Evolutionary conservation across 2,888 invertebrate species (phyloP), one percentile per base, ranked within the genome.

Genomic region (Agelastica alni): DNA sequence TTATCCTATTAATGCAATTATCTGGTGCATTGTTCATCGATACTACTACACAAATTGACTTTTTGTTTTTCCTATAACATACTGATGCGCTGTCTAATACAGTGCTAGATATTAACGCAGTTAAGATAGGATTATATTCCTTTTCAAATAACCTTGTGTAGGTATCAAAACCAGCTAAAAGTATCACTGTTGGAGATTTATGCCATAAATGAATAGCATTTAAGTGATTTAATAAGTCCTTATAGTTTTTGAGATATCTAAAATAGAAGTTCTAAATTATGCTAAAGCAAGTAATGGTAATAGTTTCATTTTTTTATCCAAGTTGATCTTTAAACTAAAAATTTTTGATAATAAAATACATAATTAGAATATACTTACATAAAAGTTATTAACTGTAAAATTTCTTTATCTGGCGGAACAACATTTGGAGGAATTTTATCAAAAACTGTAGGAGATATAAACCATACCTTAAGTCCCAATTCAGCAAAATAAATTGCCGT

Each of bases 361-460:
- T 9, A 34, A n/a, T 17, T 39, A 31, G 10, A 42, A 14, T 34
- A 31, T 36, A 68, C 71, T 68, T 67, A 76, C 76, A 76, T 59
- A 59, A 77, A 75, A 10, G 73, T 73, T 45, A 76, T 74, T 16
- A 71, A 61, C 47, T 69, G 66, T 17, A 76, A 60, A 36, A 71
- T 64, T 46, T 73, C 70, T 42, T 71, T 70, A 28, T 67, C 67
- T 1, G 73, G 73, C 2, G 65, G 57, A 32, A 61, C 58, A 14
- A 72, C 61, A 41, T 69, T 65, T 43, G 67, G 61, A 28, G 76
- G 76, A 14, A 75, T 58, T 32, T 65, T 64, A 13, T 68, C 65
- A 39, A 76, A 63, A 6, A 66, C 64, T 46, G 65, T 55, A n/a
- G 71, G 64, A 3, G 75, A 72, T 32, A 76, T 71, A 56, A 74